These are phyloP conservation scores for Achroia grisella DNA, from an alignment of 1,140 invertebrate genomes.

Conservation along the genomic window DNA sequence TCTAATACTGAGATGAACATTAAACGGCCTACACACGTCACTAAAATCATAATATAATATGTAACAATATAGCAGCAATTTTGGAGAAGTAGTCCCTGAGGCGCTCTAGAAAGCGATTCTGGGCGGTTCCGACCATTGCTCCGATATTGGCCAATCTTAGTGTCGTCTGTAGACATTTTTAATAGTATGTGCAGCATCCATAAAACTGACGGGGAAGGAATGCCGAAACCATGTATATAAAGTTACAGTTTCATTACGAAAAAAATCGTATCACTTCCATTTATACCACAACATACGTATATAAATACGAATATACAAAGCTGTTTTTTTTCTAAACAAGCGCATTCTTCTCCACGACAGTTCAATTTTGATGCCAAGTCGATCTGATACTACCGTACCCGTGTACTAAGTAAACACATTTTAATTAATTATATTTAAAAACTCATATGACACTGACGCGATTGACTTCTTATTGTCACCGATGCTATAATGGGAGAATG, in stretches of 20 bases:
- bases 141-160: no score
- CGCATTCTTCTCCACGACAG: conserved; percentile 8
- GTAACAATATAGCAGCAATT: background rate
- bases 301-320: background rate
- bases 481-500: conserved; percentile 22
- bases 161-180: no score
- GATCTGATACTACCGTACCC: conserved; percentile 16
- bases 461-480: conserved; percentile 45
- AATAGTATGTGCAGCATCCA: conserved; percentile 12
- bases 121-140: no score
- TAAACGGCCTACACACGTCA: no score
- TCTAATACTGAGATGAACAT: conserved; percentile 57
- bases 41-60: conserved; percentile 1
- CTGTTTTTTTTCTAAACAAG: background rate
- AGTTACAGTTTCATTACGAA: no score
- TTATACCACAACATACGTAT: background rate
- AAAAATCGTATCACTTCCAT: background rate
- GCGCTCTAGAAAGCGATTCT: no score
- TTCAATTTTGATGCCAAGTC: conserved; percentile 19
- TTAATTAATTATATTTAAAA: conserved; percentile 26
- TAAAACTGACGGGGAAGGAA: background rate
- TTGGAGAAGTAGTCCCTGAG: no score
- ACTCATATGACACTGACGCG: conserved; percentile 37
- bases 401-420: conserved; percentile 29
- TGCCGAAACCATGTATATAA: no score